These are phyloP conservation scores for Micronisus gabar DNA, from an alignment of 2,113 vertebrate species.

Conservation along the genomic window DNA sequence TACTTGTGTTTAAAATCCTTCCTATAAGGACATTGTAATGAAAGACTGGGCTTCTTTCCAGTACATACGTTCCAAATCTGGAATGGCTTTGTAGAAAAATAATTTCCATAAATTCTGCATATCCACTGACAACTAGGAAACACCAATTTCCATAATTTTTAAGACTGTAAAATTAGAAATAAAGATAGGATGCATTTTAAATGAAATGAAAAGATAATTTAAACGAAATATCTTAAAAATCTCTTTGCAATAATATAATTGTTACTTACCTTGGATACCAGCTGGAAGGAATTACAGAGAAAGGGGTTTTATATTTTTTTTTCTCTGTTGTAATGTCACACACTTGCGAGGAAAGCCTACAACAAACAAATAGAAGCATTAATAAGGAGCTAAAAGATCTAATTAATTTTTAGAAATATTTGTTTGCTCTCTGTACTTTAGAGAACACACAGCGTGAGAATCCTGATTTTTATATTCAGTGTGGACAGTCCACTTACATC, in stretches of 20 bases:
- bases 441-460: not conserved
- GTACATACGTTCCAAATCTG: not conserved
- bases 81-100: constrained; percentile 11
- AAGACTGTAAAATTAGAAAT: not conserved
- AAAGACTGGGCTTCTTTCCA: not conserved
- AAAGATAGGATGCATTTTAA: not conserved
- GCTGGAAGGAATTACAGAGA: not conserved
- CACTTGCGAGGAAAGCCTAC: not conserved
- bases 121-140: not conserved
- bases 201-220: not conserved
- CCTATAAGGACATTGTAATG: not conserved
- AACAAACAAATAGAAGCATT: not conserved
- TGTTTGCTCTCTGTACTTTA: not conserved
- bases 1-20: not conserved
- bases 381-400: not conserved
- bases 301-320: not conserved
- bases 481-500: not conserved
- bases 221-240: not conserved
- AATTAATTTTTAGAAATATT: not conserved
- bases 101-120: not conserved
- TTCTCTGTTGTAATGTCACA: not conserved
- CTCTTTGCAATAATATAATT: not conserved
- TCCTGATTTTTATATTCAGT: not conserved
- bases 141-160: not conserved
- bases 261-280: not conserved